Percentiles rank a stretch among this genome's conserved stretches.
These are phyloP conservation scores for Florisuga fusca DNA, from an alignment of 2,797 vertebrate species.

Conservation along the genomic window DNA sequence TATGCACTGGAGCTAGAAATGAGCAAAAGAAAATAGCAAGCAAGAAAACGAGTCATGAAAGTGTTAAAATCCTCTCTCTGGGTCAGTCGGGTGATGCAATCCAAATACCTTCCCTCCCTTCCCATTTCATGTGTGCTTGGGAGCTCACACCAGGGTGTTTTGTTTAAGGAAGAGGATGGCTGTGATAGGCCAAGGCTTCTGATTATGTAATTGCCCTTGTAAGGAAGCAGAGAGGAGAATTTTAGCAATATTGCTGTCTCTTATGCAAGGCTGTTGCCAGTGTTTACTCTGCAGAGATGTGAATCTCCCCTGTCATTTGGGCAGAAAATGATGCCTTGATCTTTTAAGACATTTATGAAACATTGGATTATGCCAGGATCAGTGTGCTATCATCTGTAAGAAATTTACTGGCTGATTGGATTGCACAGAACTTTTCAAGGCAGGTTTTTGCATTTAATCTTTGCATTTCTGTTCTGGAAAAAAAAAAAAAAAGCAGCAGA, in stretches of 20 bases:
- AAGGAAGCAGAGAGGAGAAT: slow-evolving; percentile 36
- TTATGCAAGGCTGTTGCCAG: slow-evolving; percentile 51
- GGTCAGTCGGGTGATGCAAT: neutral
- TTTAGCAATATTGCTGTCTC: slow-evolving; percentile 35
- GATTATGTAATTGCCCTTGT: slow-evolving; percentile 68
- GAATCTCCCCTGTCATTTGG: slow-evolving; percentile 54
- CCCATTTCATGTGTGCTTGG: neutral
- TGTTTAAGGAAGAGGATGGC: slow-evolving; percentile 31
- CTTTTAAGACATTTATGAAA: slow-evolving; percentile 73
- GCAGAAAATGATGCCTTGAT: slow-evolving; percentile 64
- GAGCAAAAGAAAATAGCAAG: neutral
- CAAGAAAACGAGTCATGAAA: neutral
- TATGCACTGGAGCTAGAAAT: neutral
- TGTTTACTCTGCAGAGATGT: slow-evolving; percentile 55
- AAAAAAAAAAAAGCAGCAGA: neutral
- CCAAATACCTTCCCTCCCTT: neutral
- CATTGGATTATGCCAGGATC: slow-evolving; percentile 57
- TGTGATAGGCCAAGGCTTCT: slow-evolving; percentile 39
- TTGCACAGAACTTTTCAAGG: slow-evolving; percentile 35
- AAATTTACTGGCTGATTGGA: slow-evolving; percentile 53
- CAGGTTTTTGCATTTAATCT: slow-evolving; percentile 45
- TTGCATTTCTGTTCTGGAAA: neutral
- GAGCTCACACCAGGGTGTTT: neutral
- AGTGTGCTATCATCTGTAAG: slow-evolving; percentile 58
- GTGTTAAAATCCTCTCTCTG: neutral